These are phyloP conservation scores for Ceriagrion tenellum DNA, from an alignment of 2,888 invertebrate species.

Conservation along the genomic window DNA sequence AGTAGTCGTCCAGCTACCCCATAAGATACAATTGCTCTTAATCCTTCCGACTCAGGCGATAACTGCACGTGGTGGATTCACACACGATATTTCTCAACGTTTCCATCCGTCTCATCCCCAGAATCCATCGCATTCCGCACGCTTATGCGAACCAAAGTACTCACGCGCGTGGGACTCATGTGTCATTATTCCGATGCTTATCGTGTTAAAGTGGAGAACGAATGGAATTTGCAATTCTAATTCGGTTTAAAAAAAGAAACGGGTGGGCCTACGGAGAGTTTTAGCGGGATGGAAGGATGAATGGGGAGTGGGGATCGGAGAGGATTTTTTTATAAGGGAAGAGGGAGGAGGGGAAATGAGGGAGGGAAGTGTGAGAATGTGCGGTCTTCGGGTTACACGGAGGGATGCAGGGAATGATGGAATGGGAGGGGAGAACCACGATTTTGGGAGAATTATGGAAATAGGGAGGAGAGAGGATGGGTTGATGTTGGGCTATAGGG, in stretches of 20 bases:
- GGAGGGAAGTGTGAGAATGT: too few relatives aligned
- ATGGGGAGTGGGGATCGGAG: not conserved
- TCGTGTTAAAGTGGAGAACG: slow-evolving; percentile 1
- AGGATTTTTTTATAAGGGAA: not conserved
- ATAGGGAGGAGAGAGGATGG: not conserved
- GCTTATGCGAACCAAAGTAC: not conserved
- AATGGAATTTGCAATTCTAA: slow-evolving; percentile 9
- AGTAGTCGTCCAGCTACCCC: too few relatives aligned
- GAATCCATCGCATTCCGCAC: not conserved
- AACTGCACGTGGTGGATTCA: not conserved
- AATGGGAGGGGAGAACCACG: not conserved
- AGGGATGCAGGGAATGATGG: not conserved
- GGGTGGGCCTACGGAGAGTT: not conserved
- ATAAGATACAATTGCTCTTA: too few relatives aligned
- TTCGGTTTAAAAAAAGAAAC: not conserved
- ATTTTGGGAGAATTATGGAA: slow-evolving; percentile 26
- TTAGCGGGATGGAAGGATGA: not conserved
- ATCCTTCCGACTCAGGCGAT: too few relatives aligned
- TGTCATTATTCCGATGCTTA: slow-evolving; percentile 19
- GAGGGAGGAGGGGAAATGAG: too few relatives aligned
- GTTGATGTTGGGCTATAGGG: not conserved
- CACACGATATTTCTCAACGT: not conserved
- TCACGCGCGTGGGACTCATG: not conserved
- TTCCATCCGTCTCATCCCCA: not conserved
- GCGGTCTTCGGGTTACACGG: not conserved